These are phyloP conservation scores for Hydropsyche betteni DNA, from an alignment of 2,888 invertebrate genomes.

Conservation along the genomic window DNA sequence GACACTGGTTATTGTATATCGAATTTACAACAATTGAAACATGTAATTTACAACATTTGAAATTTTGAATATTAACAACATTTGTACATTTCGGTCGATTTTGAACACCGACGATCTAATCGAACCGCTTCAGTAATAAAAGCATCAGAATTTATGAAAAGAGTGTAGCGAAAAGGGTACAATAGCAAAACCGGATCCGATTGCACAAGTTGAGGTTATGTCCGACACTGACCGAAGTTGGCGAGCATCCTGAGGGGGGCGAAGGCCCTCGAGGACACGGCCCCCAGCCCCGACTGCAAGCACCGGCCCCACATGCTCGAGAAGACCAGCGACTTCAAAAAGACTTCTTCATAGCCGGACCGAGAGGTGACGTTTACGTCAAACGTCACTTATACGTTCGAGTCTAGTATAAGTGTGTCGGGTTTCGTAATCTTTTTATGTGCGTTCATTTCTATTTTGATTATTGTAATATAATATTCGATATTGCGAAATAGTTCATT, in stretches of 20 bases:
- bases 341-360: background rate
- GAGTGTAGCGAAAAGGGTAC: too few species aligned
- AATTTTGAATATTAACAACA: background rate
- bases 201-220: conserved; percentile 6
- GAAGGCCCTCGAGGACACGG: background rate
- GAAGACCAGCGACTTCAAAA: background rate
- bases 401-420: background rate
- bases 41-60: too few species aligned
- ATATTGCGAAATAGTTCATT: too few species aligned
- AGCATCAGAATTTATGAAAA: too few species aligned
- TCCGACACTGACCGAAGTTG: background rate
- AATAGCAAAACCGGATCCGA: too few species aligned
- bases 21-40: too few species aligned
- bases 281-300: background rate
- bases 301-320: background rate
- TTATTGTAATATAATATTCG: too few species aligned
- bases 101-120: too few species aligned
- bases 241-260: background rate
- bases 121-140: too few species aligned
- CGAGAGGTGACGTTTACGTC: background rate
- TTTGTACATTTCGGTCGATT: too few species aligned
- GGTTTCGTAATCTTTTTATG: background rate
- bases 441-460: background rate
- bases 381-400: background rate
- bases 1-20: too few species aligned